Evolutionary conservation across 2,113 vertebrate species (phyloP).

Genomic region (Elanoides forficatus): DNA sequence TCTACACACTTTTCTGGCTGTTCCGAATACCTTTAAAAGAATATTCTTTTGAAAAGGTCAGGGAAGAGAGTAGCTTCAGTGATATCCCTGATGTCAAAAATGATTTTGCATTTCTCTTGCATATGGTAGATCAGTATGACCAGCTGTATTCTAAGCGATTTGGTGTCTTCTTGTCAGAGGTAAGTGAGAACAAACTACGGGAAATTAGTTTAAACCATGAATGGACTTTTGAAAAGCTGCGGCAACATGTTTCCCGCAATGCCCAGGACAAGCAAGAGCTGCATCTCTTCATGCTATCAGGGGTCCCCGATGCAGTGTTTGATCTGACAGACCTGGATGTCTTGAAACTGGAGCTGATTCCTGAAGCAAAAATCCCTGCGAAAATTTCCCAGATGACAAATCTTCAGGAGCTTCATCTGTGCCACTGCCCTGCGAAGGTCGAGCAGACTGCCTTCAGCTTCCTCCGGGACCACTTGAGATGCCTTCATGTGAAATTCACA

Average conservation of each 20-base stretch:
- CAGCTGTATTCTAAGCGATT: slow-evolving; percentile 97
- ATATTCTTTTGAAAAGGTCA: slow-evolving; percentile 96
- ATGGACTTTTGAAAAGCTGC: slow-evolving; percentile 95
- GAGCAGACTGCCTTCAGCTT: slow-evolving; percentile 98
- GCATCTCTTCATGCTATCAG: slow-evolving; percentile 94
- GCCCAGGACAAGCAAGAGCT: slow-evolving; percentile 91
- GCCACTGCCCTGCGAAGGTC: slow-evolving; percentile 96
- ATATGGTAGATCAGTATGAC: slow-evolving; percentile 98
- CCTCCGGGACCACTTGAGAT: slow-evolving; percentile 93
- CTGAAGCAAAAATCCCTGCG: slow-evolving; percentile 92
- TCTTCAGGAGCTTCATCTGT: slow-evolving; percentile 95
- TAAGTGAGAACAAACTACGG: slow-evolving; percentile 95
- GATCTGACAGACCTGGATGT: slow-evolving; percentile 94
- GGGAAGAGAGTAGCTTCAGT: slow-evolving; percentile 97
- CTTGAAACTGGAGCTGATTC: slow-evolving; percentile 93
- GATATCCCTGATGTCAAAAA: slow-evolving; percentile 99
- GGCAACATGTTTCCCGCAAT: slow-evolving; percentile 92
- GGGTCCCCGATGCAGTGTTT: slow-evolving; percentile 93
- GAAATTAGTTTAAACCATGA: slow-evolving; percentile 96
- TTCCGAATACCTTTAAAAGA: slow-evolving; percentile 95
- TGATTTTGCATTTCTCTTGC: slow-evolving; percentile 96
- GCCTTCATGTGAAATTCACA: slow-evolving; percentile 98
- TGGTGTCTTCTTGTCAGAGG: slow-evolving; percentile 94
- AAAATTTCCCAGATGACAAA: slow-evolving; percentile 98
- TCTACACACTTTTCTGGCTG: slow-evolving; percentile 96